Conservation (phyloP, 2,888 invertebrate species). For the Drosophila barbarae region DNA sequence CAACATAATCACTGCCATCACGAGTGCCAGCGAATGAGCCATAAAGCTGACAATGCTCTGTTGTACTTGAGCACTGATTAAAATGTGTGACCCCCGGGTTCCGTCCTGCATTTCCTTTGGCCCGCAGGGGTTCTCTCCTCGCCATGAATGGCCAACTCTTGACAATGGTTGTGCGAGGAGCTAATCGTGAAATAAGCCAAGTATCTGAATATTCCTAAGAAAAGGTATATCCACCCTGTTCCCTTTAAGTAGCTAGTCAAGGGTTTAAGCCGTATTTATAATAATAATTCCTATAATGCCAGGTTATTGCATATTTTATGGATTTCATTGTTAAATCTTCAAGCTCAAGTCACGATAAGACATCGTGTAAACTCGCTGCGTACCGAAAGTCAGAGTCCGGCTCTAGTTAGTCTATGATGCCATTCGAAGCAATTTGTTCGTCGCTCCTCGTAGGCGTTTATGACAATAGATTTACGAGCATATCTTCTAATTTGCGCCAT, state of each 20-base stretch:
- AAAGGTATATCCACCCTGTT: neutral
- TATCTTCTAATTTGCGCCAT: constrained; percentile 69
- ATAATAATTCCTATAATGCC: neutral
- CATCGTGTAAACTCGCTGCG: constrained; percentile 22
- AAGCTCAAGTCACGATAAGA: constrained; percentile 7
- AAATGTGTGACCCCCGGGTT: constrained; percentile 50
- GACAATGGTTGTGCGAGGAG: constrained; percentile 16
- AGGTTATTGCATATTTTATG: neutral
- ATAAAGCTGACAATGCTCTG: constrained; percentile 50
- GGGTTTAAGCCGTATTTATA: neutral
- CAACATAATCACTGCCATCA: constrained; percentile 64
- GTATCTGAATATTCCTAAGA: neutral
- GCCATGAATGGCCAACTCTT: constrained; percentile 35
- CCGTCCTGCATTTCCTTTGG: constrained; percentile 8
- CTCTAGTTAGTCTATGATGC: constrained; percentile 45
- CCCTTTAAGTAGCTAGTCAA: neutral
- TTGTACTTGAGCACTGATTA: constrained; percentile 75
- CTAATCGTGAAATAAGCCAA: neutral
- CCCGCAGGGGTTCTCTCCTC: constrained; percentile 38
- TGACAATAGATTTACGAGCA: constrained; percentile 73
- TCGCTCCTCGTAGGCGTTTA: constrained; percentile 62
- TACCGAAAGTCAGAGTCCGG: constrained; percentile 10
- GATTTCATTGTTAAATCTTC: neutral
- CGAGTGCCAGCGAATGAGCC: constrained; percentile 40
- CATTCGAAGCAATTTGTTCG: constrained; percentile 45